Percentiles rank a stretch among this genome's conserved stretches.
phyloP scores from a whole-genome alignment of 2,888 invertebrate genomes.

The Hedya salicella region DNA sequence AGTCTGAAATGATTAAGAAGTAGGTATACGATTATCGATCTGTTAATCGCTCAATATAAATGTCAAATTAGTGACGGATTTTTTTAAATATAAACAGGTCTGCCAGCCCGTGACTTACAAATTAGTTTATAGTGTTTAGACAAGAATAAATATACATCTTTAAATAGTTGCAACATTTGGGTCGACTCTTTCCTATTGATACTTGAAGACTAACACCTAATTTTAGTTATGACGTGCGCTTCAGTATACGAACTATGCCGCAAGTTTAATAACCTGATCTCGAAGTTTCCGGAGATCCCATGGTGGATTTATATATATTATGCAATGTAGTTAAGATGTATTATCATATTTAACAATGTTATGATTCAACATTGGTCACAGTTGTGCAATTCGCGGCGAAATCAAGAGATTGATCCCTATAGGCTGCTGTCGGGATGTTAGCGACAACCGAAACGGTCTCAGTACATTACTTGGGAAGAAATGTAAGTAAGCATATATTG shows the following conservation, averaged over 20 bases:
- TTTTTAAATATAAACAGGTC: neutral
- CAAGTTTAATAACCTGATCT: neutral
- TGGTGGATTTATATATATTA: neutral
- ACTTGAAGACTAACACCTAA: neutral
- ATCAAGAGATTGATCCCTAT: too few relatives aligned
- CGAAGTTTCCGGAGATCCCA: neutral
- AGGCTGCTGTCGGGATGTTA: too few relatives aligned
- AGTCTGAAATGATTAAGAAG: too few relatives aligned
- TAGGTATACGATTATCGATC: too few relatives aligned
- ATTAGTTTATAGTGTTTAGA: neutral
- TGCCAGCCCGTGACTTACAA: slow-evolving; percentile 1
- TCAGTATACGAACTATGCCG: neutral
- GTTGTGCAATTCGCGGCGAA: too few relatives aligned
- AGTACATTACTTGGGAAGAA: too few relatives aligned
- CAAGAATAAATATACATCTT: neutral
- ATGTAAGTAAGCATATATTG: too few relatives aligned
- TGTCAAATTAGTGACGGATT: neutral
- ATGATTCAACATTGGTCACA: too few relatives aligned
- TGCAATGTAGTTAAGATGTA: neutral
- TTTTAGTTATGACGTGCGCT: neutral
- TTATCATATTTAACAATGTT: neutral
- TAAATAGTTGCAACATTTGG: neutral
- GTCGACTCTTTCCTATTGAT: neutral
- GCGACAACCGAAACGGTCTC: too few relatives aligned
- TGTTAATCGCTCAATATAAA: neutral